Percentiles rank a stretch among this genome's conserved stretches.
Conservation (phyloP, 2,888 invertebrate species). For the Geophilus truncorum region DNA sequence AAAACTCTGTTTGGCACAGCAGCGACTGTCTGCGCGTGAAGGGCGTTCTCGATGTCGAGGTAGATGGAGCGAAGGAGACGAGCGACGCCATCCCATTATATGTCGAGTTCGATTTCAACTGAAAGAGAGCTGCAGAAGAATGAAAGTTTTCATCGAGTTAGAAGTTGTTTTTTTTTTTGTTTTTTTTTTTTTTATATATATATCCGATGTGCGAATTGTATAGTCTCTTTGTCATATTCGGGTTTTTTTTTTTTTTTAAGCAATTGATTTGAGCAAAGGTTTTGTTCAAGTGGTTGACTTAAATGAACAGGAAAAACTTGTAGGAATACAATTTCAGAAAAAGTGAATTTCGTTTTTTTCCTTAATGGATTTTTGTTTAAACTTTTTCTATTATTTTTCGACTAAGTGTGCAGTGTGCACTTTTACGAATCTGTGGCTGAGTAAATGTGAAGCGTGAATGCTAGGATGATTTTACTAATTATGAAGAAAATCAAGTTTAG, state of each 20-base stretch:
- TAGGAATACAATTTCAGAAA: not conserved
- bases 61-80: not conserved
- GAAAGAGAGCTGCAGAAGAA: not conserved
- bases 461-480: not conserved
- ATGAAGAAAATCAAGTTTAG: not conserved
- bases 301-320: not conserved
- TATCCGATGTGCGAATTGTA: not conserved
- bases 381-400: not conserved
- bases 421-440: not conserved
- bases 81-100: not conserved
- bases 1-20: constrained; percentile 27
- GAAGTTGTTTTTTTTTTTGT: not conserved
- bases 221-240: not conserved
- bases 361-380: not conserved
- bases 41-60: constrained; percentile 8
- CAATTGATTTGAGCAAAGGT: not conserved
- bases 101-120: constrained; percentile 28
- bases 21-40: not conserved
- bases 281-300: not conserved
- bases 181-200: not conserved
- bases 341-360: not conserved
- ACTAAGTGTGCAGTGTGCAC: not conserved
- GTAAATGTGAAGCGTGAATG: not conserved
- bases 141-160: not conserved
- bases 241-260: not conserved